Evolutionary conservation across 2,797 vertebrate genomes (phyloP).

Genomic region (Enteromius fasciolatus): DNA sequence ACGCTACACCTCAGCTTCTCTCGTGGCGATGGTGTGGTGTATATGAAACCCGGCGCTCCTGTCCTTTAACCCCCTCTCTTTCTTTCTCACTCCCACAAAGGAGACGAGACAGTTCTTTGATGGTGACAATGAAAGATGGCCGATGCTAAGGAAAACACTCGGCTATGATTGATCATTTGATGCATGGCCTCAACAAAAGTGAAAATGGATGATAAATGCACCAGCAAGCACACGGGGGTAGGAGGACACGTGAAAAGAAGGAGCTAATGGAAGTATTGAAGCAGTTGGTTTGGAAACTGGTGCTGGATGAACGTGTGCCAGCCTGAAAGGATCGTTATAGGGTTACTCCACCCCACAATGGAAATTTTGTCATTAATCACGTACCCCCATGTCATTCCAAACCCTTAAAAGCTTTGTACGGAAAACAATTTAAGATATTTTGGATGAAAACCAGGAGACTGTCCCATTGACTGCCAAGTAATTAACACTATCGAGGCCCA

Average conservation of each 20-base stretch:
- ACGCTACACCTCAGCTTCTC: slow-evolving; percentile 1
- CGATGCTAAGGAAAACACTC: slow-evolving; percentile 65
- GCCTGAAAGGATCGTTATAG: slow-evolving; percentile 2
- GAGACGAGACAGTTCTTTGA: slow-evolving; percentile 67
- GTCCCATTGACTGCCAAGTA: no score
- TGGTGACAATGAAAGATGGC: slow-evolving; percentile 71
- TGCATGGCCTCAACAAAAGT: slow-evolving; percentile 65
- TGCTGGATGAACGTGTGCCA: slow-evolving; percentile 16
- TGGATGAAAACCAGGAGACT: no score
- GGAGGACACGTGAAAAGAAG: slow-evolving; percentile 44
- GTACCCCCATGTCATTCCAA: no score
- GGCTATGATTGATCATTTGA: slow-evolving; percentile 68
- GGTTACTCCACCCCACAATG: no score
- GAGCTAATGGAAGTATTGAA: slow-evolving; percentile 52
- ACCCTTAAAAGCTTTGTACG: no score
- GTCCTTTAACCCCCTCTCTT: slow-evolving; percentile 50
- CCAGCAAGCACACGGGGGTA: slow-evolving; percentile 47
- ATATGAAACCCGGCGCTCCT: slow-evolving; percentile 31
- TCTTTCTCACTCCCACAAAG: slow-evolving; percentile 55
- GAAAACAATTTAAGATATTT: no score
- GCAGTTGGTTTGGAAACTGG: slow-evolving; percentile 34
- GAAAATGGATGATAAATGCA: slow-evolving; percentile 68
- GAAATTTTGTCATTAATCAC: no score
- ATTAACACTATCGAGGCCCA: no score
- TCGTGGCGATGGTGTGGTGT: background rate